Base-by-base conservation (phyloP, 2,113 vertebrate genomes). In the Lophius piscatorius region DNA sequence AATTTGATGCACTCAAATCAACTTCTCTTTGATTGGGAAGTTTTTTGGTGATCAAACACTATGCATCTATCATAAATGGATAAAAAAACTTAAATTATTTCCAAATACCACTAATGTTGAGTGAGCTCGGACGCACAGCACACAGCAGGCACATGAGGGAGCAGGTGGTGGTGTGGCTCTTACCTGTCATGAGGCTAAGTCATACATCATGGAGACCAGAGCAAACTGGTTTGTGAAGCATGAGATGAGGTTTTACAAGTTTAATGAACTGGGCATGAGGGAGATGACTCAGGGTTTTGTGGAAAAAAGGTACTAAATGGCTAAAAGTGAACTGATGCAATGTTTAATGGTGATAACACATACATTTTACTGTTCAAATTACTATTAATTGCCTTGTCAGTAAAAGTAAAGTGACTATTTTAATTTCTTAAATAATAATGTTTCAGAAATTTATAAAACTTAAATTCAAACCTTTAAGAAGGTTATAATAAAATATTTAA, bases 171-270 rank as follows among this genome's bases (percentile, higher is more conserved):
- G 23, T 18, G 49, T 40, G 58, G 40, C 18, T 69, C 90, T 90
- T 92, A 91, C 90, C 89, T 92, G 66, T 63, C 22, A 4, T 49
- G 72, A 66, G 63, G 64, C 54, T 80, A 89, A 64, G 63, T 74
- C 76, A 81, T 50, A 83, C 65, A 64, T 68, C 81, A 75, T 78
- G 87, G 59, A 74, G 54, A 84, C 79, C 70, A 80, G 69, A 62
- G 63, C 57, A 74, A 39, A 80, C 74, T 79, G 66, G 82, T 80
- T 62, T 81, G 68, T 82, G 79, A 84, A 85, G 82, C 82, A 74
- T 78, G 71, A 81, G 54, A 65, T 79, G 62, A 66, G 35, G 49
- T 74, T 68, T 81, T 74, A 63, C 34, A 74, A 69, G 63, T 87
- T 76, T 76, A 81, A 69, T 74, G 68, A 65, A 60, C 13, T 35